phyloP scores from a whole-genome alignment of 2,113 vertebrate species.

The Melospiza melodia region DNA sequence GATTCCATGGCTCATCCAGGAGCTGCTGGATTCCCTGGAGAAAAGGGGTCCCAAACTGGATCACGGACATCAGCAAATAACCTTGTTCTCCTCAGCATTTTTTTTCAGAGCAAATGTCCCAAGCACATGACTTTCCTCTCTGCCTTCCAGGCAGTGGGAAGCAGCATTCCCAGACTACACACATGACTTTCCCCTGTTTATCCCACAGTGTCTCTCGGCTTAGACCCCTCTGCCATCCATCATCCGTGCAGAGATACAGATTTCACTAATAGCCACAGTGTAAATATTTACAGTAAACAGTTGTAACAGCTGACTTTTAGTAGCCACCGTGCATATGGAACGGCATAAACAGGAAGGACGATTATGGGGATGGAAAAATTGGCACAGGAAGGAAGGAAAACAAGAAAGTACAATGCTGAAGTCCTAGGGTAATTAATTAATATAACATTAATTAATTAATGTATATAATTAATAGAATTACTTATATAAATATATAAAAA shows the following conservation, averaged over 20 bases:
- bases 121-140: background rate
- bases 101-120: background rate
- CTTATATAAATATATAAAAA: background rate
- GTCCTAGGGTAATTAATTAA: background rate
- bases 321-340: conserved; percentile 38
- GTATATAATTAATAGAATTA: too few relatives aligned
- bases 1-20: background rate
- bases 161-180: background rate
- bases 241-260: conserved; percentile 26
- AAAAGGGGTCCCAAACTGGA: background rate
- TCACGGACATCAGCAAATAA: background rate
- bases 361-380: conserved; percentile 34
- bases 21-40: background rate
- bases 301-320: conserved; percentile 46
- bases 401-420: background rate
- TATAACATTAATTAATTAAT: background rate
- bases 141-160: background rate
- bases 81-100: background rate
- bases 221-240: conserved; percentile 41
- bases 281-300: conserved; percentile 70
- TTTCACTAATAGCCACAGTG: conserved; percentile 37
- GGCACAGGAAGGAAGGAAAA: conserved; percentile 41
- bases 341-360: conserved; percentile 57
- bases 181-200: conserved; percentile 33
- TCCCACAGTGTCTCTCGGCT: conserved; percentile 36